These are phyloP conservation scores for Corythaixoides concolor DNA, from an alignment of 2,113 vertebrate species.

Conservation along the genomic window DNA sequence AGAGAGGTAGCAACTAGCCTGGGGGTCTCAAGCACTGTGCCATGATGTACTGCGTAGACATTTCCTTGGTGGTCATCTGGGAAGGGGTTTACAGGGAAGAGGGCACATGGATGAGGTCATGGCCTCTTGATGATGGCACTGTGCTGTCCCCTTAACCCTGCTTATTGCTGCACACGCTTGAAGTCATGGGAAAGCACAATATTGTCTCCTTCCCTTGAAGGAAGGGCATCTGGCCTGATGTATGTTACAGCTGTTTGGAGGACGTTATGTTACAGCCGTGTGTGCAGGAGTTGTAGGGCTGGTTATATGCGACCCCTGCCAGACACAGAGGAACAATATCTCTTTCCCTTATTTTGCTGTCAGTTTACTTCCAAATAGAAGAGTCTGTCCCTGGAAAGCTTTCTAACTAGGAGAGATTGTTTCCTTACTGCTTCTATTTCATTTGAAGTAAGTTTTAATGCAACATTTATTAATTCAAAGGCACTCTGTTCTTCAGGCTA, in stretches of 20 bases:
- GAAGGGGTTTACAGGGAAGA: background rate
- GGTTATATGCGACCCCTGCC: background rate
- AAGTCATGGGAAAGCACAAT: fast-evolving
- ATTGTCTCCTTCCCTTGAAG: background rate
- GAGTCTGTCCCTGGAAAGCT: conserved; percentile 23
- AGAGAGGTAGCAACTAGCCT: background rate
- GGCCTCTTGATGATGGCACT: background rate
- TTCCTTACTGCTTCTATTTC: conserved; percentile 15
- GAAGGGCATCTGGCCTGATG: fast-evolving
- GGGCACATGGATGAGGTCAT: background rate
- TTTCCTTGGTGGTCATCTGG: background rate
- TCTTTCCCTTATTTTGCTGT: background rate
- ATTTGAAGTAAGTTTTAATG: conserved; percentile 57
- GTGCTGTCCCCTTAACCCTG: background rate
- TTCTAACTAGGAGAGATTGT: background rate
- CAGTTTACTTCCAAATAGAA: background rate
- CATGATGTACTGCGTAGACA: fast-evolving
- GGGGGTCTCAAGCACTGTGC: background rate
- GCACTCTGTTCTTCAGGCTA: conserved; percentile 31
- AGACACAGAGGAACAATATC: background rate
- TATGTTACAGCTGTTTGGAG: fast-evolving
- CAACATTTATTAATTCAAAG: conserved; percentile 62
- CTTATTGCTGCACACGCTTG: fast-evolving
- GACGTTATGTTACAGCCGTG: fast-evolving
- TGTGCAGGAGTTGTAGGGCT: background rate